Evolutionary conservation across 2,113 vertebrate genomes (phyloP).

Genomic region (human): GRCh38 chr7:12088001-12088500

Average conservation of each 20-base stretch:
- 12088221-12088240: constrained; percentile 54
- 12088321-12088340: constrained; percentile 77
- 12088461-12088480: background rate
- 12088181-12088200: constrained; percentile 37
- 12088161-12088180: background rate
- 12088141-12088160: constrained; percentile 38
- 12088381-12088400: constrained; percentile 80
- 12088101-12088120: background rate
- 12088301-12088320: constrained; percentile 75
- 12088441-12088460: constrained; percentile 21
- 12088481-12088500: background rate
- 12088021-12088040: background rate
- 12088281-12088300: constrained; percentile 67
- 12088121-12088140: background rate
- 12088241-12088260: background rate
- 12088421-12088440: constrained; percentile 72
- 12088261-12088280: constrained; percentile 74
- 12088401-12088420: constrained; percentile 79
- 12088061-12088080: constrained; percentile 31
- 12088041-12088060: constrained; percentile 23
- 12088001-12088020: background rate
- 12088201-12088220: constrained; percentile 22
- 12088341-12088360: constrained; percentile 78
- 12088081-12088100: constrained; percentile 41
- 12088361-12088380: constrained; percentile 80